Conservation (phyloP, 2,888 invertebrate genomes). For the Emmelina monodactyla region DNA sequence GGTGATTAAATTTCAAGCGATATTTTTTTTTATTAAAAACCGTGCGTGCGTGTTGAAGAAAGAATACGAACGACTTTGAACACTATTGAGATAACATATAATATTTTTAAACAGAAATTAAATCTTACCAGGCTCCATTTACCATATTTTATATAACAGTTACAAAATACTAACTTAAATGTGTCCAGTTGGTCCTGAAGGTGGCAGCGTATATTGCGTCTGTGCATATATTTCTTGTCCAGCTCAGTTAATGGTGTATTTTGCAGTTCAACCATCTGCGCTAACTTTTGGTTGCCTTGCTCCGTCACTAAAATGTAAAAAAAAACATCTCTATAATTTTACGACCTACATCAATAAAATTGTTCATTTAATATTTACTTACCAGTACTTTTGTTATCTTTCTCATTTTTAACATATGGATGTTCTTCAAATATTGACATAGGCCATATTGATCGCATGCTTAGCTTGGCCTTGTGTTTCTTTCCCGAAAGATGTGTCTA, state of each 20-base stretch:
- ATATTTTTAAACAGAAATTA: no score
- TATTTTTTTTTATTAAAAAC: no score
- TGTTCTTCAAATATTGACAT: constrained; percentile 38
- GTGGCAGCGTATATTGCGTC: constrained; percentile 30
- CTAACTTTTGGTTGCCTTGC: constrained; percentile 16
- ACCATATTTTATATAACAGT: no score
- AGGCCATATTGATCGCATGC: constrained; percentile 35
- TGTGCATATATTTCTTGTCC: constrained; percentile 30
- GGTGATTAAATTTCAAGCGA: no score
- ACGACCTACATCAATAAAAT: background rate
- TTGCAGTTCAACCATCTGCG: constrained; percentile 29
- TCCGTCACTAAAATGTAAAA: no score
- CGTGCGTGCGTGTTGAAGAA: no score
- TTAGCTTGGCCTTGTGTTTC: constrained; percentile 48
- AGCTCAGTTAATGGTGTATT: constrained; percentile 20
- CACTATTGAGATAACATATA: no score
- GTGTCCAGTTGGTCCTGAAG: constrained; percentile 39
- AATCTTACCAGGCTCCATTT: no score
- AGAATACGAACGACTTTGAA: no score
- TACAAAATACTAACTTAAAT: constrained; percentile 32
- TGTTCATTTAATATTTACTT: background rate
- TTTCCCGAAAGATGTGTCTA: constrained; percentile 58
- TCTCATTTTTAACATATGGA: constrained; percentile 25
- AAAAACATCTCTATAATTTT: background rate
- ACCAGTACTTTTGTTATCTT: constrained; percentile 10